These are phyloP conservation scores for Mycalesis mineus DNA, from an alignment of 2,888 invertebrate genomes.

Conservation along the genomic window DNA sequence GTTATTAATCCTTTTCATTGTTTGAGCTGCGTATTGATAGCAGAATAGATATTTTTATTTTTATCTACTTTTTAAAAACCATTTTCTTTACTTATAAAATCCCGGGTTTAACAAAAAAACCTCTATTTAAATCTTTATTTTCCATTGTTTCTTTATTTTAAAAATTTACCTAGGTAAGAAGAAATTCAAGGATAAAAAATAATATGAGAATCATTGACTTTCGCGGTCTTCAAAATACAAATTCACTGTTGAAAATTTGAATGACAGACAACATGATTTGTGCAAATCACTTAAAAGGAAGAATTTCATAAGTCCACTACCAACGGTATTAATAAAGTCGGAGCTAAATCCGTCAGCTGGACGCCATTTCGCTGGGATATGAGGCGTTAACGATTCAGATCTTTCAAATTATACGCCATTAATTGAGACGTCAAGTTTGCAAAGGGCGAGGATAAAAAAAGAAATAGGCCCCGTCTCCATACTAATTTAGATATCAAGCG, in stretches of 20 bases:
- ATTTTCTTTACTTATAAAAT: too few relatives aligned
- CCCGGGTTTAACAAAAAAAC: too few relatives aligned
- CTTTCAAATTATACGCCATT: constrained; percentile 69
- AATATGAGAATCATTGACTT: too few relatives aligned
- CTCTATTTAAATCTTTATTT: too few relatives aligned
- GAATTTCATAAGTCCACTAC: constrained; percentile 19
- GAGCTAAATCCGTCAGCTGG: constrained; percentile 32
- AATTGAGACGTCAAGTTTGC: constrained; percentile 69
- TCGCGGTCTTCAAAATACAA: not conserved
- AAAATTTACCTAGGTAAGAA: too few relatives aligned
- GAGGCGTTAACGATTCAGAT: constrained; percentile 60
- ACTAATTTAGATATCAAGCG: constrained; percentile 74
- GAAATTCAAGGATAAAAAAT: too few relatives aligned
- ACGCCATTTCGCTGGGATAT: constrained; percentile 39
- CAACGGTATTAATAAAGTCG: constrained; percentile 29
- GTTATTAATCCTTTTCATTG: too few relatives aligned
- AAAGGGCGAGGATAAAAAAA: constrained; percentile 46
- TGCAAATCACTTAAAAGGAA: constrained; percentile 19
- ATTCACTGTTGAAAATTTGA: constrained; percentile 1
- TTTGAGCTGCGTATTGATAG: too few relatives aligned
- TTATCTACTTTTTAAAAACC: too few relatives aligned
- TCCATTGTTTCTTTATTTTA: too few relatives aligned
- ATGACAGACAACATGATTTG: constrained; percentile 16
- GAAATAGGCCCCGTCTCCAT: constrained; percentile 58
- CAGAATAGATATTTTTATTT: too few relatives aligned